phyloP scores from a whole-genome alignment of 1,140 invertebrate genomes.

The Aricia agestis region DNA sequence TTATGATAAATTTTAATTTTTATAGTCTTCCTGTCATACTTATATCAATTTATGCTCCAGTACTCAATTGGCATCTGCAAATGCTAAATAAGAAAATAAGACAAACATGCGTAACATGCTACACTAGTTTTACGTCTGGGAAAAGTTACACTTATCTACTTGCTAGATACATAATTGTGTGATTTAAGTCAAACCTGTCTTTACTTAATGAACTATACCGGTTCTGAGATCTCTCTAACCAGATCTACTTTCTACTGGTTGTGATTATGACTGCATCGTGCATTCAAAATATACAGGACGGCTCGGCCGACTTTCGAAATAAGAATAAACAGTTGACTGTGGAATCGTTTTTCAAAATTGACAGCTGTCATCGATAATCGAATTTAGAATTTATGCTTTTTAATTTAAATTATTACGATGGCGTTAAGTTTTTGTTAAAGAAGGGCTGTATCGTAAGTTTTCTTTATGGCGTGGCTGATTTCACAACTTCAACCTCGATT shows the following conservation, averaged over 20 bases:
- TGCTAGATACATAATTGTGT: not conserved
- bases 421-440: no score
- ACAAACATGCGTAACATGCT: not conserved
- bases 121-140: not conserved
- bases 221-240: slow-evolving; percentile 17
- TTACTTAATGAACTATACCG: slow-evolving; percentile 16
- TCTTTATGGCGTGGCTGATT: no score
- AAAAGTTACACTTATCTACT: not conserved
- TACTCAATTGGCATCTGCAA: no score
- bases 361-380: not conserved
- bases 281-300: not conserved
- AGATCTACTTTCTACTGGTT: slow-evolving; percentile 22
- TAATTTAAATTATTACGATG: not conserved
- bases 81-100: not conserved
- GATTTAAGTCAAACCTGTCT: not conserved
- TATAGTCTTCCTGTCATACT: no score
- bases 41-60: no score
- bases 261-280: not conserved
- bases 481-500: no score
- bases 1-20: no score
- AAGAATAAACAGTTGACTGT: not conserved
- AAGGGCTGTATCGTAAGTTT: no score
- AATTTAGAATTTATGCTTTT: not conserved
- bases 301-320: not conserved
- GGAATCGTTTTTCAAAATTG: not conserved